phyloP scores from a whole-genome alignment of 1,140 invertebrate species.

The Hestina assimilis region DNA sequence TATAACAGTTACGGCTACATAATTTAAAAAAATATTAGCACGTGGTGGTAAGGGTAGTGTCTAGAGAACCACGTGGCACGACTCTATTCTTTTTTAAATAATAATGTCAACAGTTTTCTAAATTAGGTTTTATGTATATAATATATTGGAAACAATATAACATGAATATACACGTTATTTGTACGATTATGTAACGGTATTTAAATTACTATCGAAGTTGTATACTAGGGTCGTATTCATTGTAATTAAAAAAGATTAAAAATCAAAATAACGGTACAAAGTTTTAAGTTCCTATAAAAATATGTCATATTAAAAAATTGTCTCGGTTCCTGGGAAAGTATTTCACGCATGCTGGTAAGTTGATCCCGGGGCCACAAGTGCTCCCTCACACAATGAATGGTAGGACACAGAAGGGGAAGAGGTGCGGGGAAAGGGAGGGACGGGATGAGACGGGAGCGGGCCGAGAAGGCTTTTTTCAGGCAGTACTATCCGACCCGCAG shows the following conservation, averaged over 20 bases:
- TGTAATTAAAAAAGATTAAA: neutral
- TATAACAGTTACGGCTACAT: neutral
- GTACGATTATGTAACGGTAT: too few relatives aligned
- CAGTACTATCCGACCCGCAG: slow-evolving; percentile 51
- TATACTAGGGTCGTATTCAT: too few relatives aligned
- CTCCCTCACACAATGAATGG: slow-evolving; percentile 63
- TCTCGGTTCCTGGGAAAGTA: slow-evolving; percentile 62
- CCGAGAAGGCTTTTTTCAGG: slow-evolving; percentile 70
- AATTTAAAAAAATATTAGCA: neutral
- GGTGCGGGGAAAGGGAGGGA: too few relatives aligned
- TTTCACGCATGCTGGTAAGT: slow-evolving; percentile 57
- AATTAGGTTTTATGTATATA: too few relatives aligned
- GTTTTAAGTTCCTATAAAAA: neutral
- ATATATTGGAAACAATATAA: too few relatives aligned
- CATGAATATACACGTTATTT: too few relatives aligned
- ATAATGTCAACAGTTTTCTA: too few relatives aligned
- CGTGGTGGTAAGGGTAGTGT: neutral
- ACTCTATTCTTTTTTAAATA: too few relatives aligned
- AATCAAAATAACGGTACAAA: neutral
- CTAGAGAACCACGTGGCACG: too few relatives aligned
- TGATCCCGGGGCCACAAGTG: slow-evolving; percentile 66
- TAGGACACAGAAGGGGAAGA: too few relatives aligned
- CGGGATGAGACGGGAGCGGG: slow-evolving; percentile 32
- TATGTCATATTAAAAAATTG: slow-evolving; percentile 24
- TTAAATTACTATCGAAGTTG: too few relatives aligned